phyloP scores from a whole-genome alignment of 2,113 vertebrate species.

The Tonatia bakeri region DNA sequence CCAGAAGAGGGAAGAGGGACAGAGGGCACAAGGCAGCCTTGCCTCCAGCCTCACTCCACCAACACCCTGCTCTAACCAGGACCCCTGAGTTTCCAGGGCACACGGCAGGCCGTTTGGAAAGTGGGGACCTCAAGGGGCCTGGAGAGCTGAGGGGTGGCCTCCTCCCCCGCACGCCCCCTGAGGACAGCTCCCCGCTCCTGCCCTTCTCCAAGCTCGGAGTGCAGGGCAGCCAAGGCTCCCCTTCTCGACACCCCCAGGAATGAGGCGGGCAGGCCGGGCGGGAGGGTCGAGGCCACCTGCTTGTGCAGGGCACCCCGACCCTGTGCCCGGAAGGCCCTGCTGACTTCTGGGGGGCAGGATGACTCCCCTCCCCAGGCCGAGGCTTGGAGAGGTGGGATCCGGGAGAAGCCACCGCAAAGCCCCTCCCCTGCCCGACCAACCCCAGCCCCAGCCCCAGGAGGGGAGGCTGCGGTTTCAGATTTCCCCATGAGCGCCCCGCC shows the following conservation, averaged over 20 bases:
- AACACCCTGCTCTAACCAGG: not conserved
- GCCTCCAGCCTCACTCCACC: not conserved
- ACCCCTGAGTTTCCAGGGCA: not conserved
- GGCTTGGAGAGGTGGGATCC: fast-evolving
- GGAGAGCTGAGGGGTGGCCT: not conserved
- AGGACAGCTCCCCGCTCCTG: not conserved
- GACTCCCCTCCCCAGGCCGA: not conserved
- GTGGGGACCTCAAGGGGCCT: fast-evolving
- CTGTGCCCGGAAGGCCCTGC: not conserved
- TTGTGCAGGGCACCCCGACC: fast-evolving
- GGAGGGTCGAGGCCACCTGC: not conserved
- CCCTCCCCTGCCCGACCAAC: not conserved
- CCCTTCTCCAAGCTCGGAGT: not conserved
- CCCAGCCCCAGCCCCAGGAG: not conserved
- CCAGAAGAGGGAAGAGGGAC: not conserved
- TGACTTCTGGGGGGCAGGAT: not conserved
- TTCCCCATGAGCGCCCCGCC: not conserved
- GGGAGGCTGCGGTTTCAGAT: not conserved
- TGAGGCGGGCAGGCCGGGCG: not conserved
- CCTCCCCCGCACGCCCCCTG: fast-evolving
- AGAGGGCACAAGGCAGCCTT: not conserved
- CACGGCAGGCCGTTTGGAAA: fast-evolving
- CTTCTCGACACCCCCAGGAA: not conserved
- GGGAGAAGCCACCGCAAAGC: fast-evolving
- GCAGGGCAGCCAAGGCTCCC: not conserved